Conservation (phyloP, 2,797 vertebrate species). For the Potorous gilbertii region DNA sequence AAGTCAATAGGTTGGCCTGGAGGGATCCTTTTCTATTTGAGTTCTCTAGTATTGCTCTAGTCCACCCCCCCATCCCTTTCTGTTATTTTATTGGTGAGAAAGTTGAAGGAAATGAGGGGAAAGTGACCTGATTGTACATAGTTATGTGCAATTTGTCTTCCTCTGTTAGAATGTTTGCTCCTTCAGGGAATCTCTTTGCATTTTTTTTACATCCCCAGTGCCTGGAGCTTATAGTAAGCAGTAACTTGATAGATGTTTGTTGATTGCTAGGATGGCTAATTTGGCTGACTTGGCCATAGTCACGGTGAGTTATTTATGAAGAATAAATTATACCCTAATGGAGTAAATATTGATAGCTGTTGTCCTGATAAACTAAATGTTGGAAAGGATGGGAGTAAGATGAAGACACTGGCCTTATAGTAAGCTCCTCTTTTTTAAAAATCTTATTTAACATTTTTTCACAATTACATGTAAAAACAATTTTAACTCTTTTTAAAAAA, state of each 20-base stretch:
- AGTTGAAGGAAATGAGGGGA: background rate
- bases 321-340: background rate
- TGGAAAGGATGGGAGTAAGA: background rate
- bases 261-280: background rate
- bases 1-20: background rate
- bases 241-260: background rate
- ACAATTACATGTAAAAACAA: background rate
- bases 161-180: background rate
- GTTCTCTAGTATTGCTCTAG: background rate
- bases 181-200: background rate
- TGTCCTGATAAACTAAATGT: background rate
- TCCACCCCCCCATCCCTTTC: background rate
- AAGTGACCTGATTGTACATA: background rate
- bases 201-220: background rate
- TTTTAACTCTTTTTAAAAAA: background rate
- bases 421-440: background rate
- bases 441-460: background rate
- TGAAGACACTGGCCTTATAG: background rate
- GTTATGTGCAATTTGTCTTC: background rate
- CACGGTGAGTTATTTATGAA: background rate
- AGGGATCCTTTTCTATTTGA: background rate
- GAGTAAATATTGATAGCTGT: background rate
- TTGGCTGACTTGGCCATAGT: background rate
- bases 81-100: background rate
- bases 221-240: background rate